phyloP scores from a whole-genome alignment of 2,888 invertebrate species.

The Netelia melanura region DNA sequence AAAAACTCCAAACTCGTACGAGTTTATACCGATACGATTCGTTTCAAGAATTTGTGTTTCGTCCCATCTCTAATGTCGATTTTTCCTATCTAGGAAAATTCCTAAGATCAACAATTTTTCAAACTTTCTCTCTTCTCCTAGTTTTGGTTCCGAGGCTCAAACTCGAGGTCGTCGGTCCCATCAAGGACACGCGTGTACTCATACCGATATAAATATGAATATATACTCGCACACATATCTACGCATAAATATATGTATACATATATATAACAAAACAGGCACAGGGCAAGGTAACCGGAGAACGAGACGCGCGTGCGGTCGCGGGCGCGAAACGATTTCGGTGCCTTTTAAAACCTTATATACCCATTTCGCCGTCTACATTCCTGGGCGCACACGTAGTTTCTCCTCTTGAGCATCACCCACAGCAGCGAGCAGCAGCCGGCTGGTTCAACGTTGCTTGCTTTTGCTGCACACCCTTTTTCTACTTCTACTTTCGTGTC shows the following conservation, averaged over 20 bases:
- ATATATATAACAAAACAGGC: neutral
- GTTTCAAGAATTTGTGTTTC: too few relatives aligned
- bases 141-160: constrained; percentile 42
- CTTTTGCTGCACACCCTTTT: constrained; percentile 44
- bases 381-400: constrained; percentile 71
- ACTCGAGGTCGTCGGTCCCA: constrained; percentile 27
- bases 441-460: constrained; percentile 36
- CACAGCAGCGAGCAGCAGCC: constrained; percentile 34
- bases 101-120: neutral
- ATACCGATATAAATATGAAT: neutral
- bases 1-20: too few relatives aligned
- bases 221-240: constrained; percentile 65
- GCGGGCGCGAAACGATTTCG: constrained; percentile 80
- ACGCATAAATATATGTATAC: neutral
- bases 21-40: too few relatives aligned
- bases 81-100: too few relatives aligned
- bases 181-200: constrained; percentile 23
- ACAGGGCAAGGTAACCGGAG: constrained; percentile 80
- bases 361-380: constrained; percentile 78
- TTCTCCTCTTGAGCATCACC: constrained; percentile 11
- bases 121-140: constrained; percentile 17
- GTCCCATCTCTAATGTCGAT: too few relatives aligned
- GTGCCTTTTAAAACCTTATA: constrained; percentile 80
- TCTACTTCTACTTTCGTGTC: constrained; percentile 23
- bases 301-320: constrained; percentile 74